Evolutionary conservation across 2,888 invertebrate species (phyloP).

Genomic region (Drosophila helvetica): DNA sequence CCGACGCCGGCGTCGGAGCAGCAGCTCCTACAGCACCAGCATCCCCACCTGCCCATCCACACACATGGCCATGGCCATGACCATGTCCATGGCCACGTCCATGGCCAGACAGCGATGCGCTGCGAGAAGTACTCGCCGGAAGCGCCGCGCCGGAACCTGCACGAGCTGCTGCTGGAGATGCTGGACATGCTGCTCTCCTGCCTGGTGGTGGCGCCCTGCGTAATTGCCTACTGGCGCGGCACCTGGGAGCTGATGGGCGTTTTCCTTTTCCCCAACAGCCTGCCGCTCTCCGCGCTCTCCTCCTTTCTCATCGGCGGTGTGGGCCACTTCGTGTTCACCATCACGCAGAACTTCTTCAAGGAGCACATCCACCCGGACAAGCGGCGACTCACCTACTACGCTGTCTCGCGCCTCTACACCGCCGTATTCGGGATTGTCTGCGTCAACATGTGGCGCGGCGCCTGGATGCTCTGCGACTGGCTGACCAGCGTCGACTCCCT

Average conservation of each 20-base stretch:
- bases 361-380: conserved; percentile 88
- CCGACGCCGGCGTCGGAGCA: conserved; percentile 23
- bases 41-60: conserved; percentile 30
- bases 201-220: conserved; percentile 90
- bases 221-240: conserved; percentile 94
- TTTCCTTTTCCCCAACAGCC: conserved; percentile 88
- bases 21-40: conserved; percentile 34
- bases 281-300: conserved; percentile 87
- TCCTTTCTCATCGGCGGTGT: conserved; percentile 89
- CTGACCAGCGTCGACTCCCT: conserved; percentile 87
- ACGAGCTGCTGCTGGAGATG: conserved; percentile 86
- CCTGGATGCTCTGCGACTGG: conserved; percentile 90
- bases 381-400: conserved; percentile 88
- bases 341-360: conserved; percentile 87
- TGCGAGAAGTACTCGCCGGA: conserved; percentile 56
- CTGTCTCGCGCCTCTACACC: conserved; percentile 90
- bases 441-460: conserved; percentile 94
- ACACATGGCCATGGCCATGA: conserved; percentile 26
- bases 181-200: conserved; percentile 90
- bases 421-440: conserved; percentile 90
- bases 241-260: conserved; percentile 92
- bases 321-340: conserved; percentile 89
- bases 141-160: conserved; percentile 64
- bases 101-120: conserved; percentile 31
- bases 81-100: conserved; percentile 38